Evolutionary conservation across 2,113 vertebrate genomes (phyloP), one percentile per base, ranked within the genome.

Genomic region (rat (Rattus norvegicus)): DNA sequence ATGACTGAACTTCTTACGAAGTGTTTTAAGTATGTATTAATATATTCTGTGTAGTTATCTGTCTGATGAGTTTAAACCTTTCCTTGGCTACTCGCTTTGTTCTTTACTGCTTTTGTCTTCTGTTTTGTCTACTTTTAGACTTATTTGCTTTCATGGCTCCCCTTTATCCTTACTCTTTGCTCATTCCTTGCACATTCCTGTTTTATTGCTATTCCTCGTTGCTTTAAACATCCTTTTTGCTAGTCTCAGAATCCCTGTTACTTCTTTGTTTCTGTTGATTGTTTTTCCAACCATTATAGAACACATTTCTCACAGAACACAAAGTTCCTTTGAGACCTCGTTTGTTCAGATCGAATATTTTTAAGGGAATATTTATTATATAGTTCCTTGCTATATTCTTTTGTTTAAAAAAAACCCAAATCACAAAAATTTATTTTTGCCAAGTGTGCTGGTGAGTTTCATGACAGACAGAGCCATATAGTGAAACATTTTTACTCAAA

Each of bases 31-130:
- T 28, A 61, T 61, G 83, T 96, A 70, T 85, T 84, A 39, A 26
- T 39, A 14, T 63, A 49, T n/a, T 93, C 86, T 59, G 39, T 86
- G 43, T 63, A 80, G n/a, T 91, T 61, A 69, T 83, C 59, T 28
- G 17, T 28, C 94, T 91, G 88, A 89, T 79, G 83, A 85, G 79
- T 80, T 67, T 85, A 84, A 79, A 59, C 39, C 28, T 95, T 83
- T 52, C 20, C 43, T 52, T 67, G 43, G 20, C 3, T 59, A 28
- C 65, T 85, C 91, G 9, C 47, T 85, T 69, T 59, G 24, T 88
- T 73, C 9, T 65, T 92, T 63, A 2, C 22, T 81, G 22, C 1
- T 84, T 88, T 84, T 63, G 13, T 49, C 10, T 72, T 88, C 24
- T 70, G 33, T 63, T 59, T n/a, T 75, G 17, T 6, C n/a, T 76